Base-by-base conservation (phyloP, 2,113 vertebrate genomes). In the Steatornis caripensis region DNA sequence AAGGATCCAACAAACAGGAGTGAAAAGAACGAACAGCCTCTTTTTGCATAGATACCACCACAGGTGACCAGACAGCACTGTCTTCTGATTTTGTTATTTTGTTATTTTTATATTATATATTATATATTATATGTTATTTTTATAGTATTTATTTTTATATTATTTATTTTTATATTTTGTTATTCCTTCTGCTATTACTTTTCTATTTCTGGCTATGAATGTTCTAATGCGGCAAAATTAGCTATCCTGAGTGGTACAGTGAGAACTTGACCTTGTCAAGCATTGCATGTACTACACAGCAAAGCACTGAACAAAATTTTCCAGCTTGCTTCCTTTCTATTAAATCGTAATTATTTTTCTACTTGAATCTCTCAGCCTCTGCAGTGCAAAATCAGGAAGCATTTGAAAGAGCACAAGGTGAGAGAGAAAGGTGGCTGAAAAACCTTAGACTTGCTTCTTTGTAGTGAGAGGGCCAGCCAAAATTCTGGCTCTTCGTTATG, bases 241-340 rank as follows among this genome's bases (percentile, higher is more conserved):
- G 27, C 48, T 75, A 24, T 69, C 14, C 53, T 60, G 64, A 62
- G 55, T 57, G 61, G 60, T 58, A 71, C 78, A 66, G 57, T 32
- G 89, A 94, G 90, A 96, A 45, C 57, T 34, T 93, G 90, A 92
- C 90, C 90, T 95, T 97, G 92, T 55, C 57, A 90, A 87, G 83
- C 64, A 88, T 77, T 80, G 53, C 22, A 19, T 65, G 88, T 95
- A 84, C 94, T 87, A 36, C 80, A 51, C 68, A 84, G 48, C 34
- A 90, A 93, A 94, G 86, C 48, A 83, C 57, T 68, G 90, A 78
- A 60, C 43, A 48, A 84, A 46, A 82, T 74, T 93, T 93, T 81
- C 83, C 36, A 61, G 64, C 62, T 95, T 71, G 22, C 46, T 49
- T 84, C 79, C 61, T 45, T 43, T 81, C 78, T 78, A 18, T 60